Evolutionary conservation across 2,888 invertebrate species (phyloP).

Genomic region (Drosophila mimica): DNA sequence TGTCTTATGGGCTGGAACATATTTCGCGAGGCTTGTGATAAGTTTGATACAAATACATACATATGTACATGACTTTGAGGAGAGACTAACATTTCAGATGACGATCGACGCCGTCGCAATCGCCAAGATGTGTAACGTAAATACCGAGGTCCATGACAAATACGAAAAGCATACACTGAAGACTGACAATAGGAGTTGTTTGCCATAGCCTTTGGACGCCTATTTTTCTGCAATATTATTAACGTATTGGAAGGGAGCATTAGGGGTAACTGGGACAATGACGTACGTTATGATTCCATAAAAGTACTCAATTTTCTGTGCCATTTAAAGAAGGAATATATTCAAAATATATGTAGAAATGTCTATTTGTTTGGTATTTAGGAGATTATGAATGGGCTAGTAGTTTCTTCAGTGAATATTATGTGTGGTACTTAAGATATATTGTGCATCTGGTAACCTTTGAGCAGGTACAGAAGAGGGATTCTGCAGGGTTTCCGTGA

Average conservation of each 20-base stretch:
- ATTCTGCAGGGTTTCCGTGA: neutral
- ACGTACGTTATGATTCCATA: neutral
- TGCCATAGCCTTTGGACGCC: neutral
- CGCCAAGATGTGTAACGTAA: neutral
- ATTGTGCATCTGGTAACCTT: neutral
- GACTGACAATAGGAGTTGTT: neutral
- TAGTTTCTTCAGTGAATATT: neutral
- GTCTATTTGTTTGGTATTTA: neutral
- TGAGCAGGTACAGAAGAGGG: neutral
- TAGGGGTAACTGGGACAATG: neutral
- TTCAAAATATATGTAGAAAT: too few relatives aligned
- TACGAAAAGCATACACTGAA: neutral
- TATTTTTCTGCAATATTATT: neutral
- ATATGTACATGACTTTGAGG: neutral
- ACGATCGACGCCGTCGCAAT: neutral
- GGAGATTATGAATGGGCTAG: neutral
- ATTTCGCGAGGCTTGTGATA: neutral
- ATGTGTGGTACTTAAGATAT: neutral
- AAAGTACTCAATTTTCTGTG: neutral
- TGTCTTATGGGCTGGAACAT: neutral
- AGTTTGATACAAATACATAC: neutral
- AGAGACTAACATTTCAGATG: neutral
- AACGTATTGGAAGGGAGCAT: neutral
- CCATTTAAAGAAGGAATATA: neutral
- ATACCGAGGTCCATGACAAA: neutral